Conservation (phyloP, 2,113 vertebrate genomes). For the Petromus typicus region DNA sequence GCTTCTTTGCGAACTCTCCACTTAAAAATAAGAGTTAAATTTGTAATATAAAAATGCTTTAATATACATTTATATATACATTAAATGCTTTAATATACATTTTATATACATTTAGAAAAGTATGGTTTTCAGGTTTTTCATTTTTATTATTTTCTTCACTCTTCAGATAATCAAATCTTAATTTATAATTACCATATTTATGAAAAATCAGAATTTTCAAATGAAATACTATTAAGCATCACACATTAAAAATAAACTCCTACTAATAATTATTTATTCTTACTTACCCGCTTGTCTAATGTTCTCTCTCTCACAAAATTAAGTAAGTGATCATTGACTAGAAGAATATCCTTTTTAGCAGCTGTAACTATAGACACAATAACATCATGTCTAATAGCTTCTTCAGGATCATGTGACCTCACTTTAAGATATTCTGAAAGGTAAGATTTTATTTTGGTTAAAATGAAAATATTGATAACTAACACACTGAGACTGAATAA, state of each 20-base stretch:
- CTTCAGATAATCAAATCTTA: background rate
- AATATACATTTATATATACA: too few species aligned
- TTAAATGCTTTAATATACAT: too few species aligned
- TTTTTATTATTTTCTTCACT: background rate
- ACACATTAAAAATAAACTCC: slow-evolving; percentile 20
- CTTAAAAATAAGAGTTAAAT: slow-evolving; percentile 84
- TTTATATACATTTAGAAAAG: slow-evolving; percentile 42
- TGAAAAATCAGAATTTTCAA: slow-evolving; percentile 19
- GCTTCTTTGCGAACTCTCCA: slow-evolving; percentile 99
- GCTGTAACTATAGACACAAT: slow-evolving; percentile 99
- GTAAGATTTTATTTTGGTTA: slow-evolving; percentile 64
- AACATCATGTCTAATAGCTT: slow-evolving; percentile 98
- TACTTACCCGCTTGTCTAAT: slow-evolving; percentile 97
- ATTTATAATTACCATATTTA: slow-evolving; percentile 30
- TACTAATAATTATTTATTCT: slow-evolving; percentile 53
- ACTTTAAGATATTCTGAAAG: slow-evolving; percentile 96
- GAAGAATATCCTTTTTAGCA: slow-evolving; percentile 97
- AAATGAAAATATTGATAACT: slow-evolving; percentile 48
- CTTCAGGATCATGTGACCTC: slow-evolving; percentile 98
- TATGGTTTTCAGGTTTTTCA: background rate
- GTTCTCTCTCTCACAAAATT: slow-evolving; percentile 98
- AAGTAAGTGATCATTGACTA: slow-evolving; percentile 97
- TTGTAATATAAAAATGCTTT: slow-evolving; percentile 60
- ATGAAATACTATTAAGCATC: slow-evolving; percentile 38
- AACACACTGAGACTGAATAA: background rate